phyloP scores from a whole-genome alignment of 92 coral and sea anemone species.

The Epizoanthus ramosus region DNA sequence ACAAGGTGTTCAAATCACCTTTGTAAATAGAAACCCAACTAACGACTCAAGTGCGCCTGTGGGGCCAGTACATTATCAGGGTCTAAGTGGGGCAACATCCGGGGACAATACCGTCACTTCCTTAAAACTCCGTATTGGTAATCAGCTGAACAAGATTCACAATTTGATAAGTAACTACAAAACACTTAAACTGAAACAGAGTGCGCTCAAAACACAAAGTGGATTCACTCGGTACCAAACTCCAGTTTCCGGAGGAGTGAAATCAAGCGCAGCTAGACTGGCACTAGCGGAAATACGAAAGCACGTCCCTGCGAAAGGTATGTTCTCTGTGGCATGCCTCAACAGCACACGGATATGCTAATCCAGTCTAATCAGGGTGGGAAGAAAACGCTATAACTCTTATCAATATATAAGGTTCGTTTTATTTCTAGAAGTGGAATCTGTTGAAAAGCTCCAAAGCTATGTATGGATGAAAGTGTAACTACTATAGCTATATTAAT shows the following conservation, averaged over 20 bases:
- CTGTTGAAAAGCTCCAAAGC: background rate
- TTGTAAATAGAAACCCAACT: too few species aligned
- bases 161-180: constrained; percentile 22
- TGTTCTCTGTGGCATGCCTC: background rate
- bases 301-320: background rate
- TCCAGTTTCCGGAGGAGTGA: background rate
- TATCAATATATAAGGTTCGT: background rate
- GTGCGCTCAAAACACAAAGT: constrained; percentile 16
- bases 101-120: background rate
- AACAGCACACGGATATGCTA: too few species aligned
- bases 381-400: too few species aligned
- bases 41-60: too few species aligned
- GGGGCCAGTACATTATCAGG: background rate
- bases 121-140: constrained; percentile 22
- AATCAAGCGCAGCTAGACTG: background rate
- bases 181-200: constrained; percentile 25
- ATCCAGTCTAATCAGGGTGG: too few species aligned
- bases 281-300: background rate
- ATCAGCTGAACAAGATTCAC: constrained; percentile 32
- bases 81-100: background rate
- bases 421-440: background rate
- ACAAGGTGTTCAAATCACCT: background rate
- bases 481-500: too few species aligned
- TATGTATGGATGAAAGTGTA: background rate
- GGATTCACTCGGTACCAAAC: constrained; percentile 30